Percentiles rank a stretch among this genome's conserved stretches.
Conservation (phyloP, 2,797 vertebrate species). For the Novumbra hubbsi region DNA sequence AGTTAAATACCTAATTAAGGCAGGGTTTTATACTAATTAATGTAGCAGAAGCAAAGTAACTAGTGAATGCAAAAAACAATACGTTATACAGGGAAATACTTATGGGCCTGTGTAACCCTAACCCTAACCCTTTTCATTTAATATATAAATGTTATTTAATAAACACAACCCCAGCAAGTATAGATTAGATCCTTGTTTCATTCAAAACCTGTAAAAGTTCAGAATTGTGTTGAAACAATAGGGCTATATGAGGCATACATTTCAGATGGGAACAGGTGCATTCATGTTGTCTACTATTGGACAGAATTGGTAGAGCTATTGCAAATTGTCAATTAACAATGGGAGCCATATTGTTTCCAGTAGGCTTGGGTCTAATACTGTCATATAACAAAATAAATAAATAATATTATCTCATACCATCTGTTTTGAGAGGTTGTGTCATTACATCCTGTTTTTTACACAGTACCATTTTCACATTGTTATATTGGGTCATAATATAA, state of each 20-base stretch:
- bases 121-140: slow-evolving; percentile 15
- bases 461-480: no score
- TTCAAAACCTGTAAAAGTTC: not conserved
- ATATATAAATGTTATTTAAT: slow-evolving; percentile 41
- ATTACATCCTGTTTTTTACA: no score
- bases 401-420: no score
- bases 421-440: no score
- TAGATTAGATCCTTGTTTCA: not conserved
- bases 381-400: no score
- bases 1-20: not conserved
- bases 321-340: not conserved
- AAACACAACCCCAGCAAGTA: not conserved
- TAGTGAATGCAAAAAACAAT: not conserved
- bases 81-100: no score
- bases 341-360: not conserved
- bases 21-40: not conserved
- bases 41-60: not conserved
- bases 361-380: not conserved
- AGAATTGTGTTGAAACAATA: slow-evolving; percentile 20
- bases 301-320: not conserved
- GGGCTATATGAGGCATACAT: slow-evolving; percentile 10
- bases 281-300: not conserved
- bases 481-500: no score
- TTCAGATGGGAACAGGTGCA: not conserved
- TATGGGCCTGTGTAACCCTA: no score